A percentile compares a stretch with the other conserved stretches of the same genome.
Evolutionary conservation across 2,888 invertebrate genomes (phyloP).

Genomic region (Chymomyza fuscimana): DNA sequence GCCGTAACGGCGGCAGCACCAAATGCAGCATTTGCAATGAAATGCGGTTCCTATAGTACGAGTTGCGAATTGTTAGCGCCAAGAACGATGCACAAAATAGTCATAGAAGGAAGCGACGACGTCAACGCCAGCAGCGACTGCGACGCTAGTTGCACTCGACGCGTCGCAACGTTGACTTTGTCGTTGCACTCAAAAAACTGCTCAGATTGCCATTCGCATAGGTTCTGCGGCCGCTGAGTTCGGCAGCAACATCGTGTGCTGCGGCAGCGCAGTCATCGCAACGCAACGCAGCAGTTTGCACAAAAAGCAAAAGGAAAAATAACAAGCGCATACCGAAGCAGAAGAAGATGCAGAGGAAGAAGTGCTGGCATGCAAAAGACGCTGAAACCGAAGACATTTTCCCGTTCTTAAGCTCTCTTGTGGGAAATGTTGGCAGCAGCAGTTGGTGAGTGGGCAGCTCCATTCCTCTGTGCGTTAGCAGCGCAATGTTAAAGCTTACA

Average conservation of each 20-base stretch:
- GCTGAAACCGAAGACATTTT: conserved; percentile 11
- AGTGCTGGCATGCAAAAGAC: conserved; percentile 15
- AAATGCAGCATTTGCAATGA: conserved; percentile 57
- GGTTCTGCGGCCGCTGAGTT: neutral
- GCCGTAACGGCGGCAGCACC: conserved; percentile 34
- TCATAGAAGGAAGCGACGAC: neutral
- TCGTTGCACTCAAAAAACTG: conserved; percentile 57
- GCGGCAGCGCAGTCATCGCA: conserved; percentile 16
- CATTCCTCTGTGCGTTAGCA: neutral
- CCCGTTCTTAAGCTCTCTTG: conserved; percentile 1
- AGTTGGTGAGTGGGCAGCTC: neutral
- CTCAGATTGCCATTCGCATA: conserved; percentile 5
- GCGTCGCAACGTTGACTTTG: conserved; percentile 58
- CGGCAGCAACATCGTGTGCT: conserved; percentile 7
- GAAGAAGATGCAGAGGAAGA: conserved; percentile 15
- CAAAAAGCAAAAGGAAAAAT: neutral
- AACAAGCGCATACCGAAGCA: conserved; percentile 15
- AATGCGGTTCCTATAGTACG: conserved; percentile 66
- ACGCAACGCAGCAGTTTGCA: conserved; percentile 20
- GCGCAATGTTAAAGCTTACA: conserved; percentile 31
- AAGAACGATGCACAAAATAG: conserved; percentile 23
- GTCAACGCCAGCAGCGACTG: neutral
- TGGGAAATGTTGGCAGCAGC: neutral
- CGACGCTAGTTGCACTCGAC: conserved; percentile 50
- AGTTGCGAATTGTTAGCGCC: conserved; percentile 42